phyloP scores from a whole-genome alignment of 2,113 vertebrate genomes.

The Seriola rivoliana region DNA sequence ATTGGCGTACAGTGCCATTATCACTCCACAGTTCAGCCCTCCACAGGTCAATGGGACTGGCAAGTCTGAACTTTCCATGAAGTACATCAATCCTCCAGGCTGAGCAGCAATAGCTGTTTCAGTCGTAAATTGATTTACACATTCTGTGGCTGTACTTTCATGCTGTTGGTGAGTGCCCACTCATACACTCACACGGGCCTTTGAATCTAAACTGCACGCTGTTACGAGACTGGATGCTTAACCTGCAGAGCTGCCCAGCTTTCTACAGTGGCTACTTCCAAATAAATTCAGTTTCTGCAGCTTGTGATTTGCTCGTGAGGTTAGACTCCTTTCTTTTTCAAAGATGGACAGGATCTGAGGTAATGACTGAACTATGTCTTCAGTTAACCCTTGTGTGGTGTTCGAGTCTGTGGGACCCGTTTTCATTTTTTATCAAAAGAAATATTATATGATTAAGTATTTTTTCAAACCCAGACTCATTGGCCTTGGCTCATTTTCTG shows the following conservation, averaged over 20 bases:
- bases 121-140: constrained; percentile 45
- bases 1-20: constrained; percentile 3
- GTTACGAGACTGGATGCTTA: not conserved
- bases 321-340: not conserved
- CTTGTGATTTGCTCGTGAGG: not conserved
- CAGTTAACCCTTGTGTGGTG: too few relatives aligned
- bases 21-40: not conserved
- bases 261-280: not conserved
- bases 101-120: constrained; percentile 33
- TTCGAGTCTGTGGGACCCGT: too few relatives aligned
- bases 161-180: constrained; percentile 17
- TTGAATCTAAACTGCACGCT: constrained; percentile 2
- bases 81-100: constrained; percentile 33
- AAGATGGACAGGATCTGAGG: not conserved
- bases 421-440: too few relatives aligned
- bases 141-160: constrained; percentile 24
- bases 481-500: too few relatives aligned
- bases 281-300: not conserved
- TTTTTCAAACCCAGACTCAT: too few relatives aligned
- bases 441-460: too few relatives aligned
- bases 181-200: constrained; percentile 10
- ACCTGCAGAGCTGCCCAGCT: not conserved
- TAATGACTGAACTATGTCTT: not conserved
- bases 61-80: constrained; percentile 28
- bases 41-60: constrained; percentile 26